Evolutionary conservation across 2,888 invertebrate species (phyloP).

Genomic region (Cephalotes varians): DNA sequence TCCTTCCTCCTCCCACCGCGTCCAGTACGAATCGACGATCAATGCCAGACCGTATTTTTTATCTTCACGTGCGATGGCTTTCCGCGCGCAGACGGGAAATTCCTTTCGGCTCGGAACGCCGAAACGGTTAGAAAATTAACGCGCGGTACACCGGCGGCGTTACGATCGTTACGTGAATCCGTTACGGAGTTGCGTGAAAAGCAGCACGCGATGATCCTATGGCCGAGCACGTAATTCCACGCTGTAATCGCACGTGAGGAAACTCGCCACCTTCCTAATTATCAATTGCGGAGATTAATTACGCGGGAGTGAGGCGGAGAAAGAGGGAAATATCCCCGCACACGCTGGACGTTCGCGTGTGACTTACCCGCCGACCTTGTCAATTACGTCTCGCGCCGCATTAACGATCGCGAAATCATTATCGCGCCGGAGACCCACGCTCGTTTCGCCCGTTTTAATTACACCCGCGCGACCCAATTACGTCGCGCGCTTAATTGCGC

Average conservation of each 20-base stretch:
- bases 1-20: too few relatives aligned
- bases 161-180: constrained; percentile 42
- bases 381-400: constrained; percentile 3
- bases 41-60: not conserved
- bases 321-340: not conserved
- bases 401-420: constrained; percentile 30
- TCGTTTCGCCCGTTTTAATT: constrained; percentile 30
- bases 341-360: not conserved
- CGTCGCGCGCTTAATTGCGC: constrained; percentile 11
- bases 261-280: constrained; percentile 36
- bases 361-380: constrained; percentile 24
- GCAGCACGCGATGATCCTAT: constrained; percentile 46
- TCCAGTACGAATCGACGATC: not conserved
- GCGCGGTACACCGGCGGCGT: not conserved
- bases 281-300: constrained; percentile 47
- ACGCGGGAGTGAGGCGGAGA: not conserved
- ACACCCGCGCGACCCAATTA: constrained; percentile 29
- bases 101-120: not conserved
- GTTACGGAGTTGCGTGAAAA: constrained; percentile 29
- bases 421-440: not conserved
- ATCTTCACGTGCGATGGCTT: not conserved
- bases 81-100: not conserved
- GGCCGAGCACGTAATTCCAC: constrained; percentile 41
- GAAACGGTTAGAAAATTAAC: constrained; percentile 31
- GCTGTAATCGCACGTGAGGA: constrained; percentile 39